Evolutionary conservation across 2,797 vertebrate genomes (phyloP).

Genomic region (Gambusia yucatana): DNA sequence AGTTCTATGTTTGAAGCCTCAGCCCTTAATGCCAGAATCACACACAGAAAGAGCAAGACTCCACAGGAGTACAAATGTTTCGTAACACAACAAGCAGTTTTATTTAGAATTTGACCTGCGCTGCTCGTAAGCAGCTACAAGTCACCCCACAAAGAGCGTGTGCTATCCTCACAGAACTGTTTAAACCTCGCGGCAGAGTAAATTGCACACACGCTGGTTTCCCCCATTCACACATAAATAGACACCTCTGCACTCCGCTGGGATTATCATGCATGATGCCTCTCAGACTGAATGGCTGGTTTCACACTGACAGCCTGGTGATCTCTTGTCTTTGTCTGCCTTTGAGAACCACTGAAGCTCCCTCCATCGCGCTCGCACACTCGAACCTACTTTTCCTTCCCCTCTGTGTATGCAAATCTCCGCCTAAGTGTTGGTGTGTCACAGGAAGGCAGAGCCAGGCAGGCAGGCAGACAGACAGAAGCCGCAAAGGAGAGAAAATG

Average conservation of each 20-base stretch:
- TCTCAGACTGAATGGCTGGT: conserved; percentile 73
- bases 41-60: conserved; percentile 19
- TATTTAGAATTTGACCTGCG: conserved; percentile 32
- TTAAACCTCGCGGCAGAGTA: conserved; percentile 43
- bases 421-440: conserved; percentile 48
- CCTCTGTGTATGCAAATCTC: conserved; percentile 66
- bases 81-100: conserved; percentile 18
- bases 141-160: conserved; percentile 26
- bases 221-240: conserved; percentile 24
- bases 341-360: conserved; percentile 49
- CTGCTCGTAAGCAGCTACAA: conserved; percentile 23
- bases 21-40: conserved; percentile 14
- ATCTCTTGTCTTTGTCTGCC: conserved; percentile 67
- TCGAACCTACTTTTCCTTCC: conserved; percentile 28
- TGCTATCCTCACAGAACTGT: conserved; percentile 39
- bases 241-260: conserved; percentile 51
- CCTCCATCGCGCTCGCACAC: conserved; percentile 44
- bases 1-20: background rate
- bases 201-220: conserved; percentile 34
- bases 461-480: conserved; percentile 29
- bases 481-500: conserved; percentile 45
- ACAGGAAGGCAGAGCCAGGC: conserved; percentile 36
- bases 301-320: conserved; percentile 70
- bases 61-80: background rate
- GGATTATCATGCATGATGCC: conserved; percentile 69